Evolutionary conservation across 2,113 vertebrate species (phyloP).

Genomic region (Aythya baeri): DNA sequence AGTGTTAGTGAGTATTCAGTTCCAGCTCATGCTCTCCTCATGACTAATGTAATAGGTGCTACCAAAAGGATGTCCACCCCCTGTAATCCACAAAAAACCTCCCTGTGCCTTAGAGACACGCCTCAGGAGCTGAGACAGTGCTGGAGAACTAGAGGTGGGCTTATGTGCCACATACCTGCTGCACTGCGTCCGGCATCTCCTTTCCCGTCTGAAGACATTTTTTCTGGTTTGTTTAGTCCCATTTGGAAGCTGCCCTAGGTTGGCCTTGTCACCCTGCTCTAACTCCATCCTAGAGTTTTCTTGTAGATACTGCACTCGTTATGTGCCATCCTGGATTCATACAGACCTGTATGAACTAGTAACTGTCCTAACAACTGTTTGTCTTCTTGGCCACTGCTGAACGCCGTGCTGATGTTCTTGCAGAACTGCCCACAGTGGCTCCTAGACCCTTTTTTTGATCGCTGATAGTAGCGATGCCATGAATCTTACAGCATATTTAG

Average conservation of each 20-base stretch:
- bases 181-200: background rate
- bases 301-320: background rate
- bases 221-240: background rate
- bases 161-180: too few species aligned
- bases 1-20: background rate
- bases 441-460: background rate
- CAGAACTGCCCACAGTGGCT: background rate
- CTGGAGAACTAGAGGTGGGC: background rate
- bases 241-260: background rate
- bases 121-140: background rate
- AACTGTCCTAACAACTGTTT: background rate
- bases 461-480: background rate
- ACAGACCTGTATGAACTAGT: background rate
- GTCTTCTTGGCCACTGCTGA: background rate
- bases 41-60: background rate
- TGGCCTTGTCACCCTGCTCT: background rate
- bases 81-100: background rate
- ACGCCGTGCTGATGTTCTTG: background rate
- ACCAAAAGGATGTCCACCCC: background rate
- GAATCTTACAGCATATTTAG: background rate
- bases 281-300: background rate
- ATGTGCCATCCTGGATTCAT: background rate
- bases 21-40: background rate
- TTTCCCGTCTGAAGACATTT: background rate
- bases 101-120: fast-evolving